These are phyloP conservation scores for Triops longicaudatus DNA, from an alignment of 1,140 invertebrate genomes.

Conservation along the genomic window DNA sequence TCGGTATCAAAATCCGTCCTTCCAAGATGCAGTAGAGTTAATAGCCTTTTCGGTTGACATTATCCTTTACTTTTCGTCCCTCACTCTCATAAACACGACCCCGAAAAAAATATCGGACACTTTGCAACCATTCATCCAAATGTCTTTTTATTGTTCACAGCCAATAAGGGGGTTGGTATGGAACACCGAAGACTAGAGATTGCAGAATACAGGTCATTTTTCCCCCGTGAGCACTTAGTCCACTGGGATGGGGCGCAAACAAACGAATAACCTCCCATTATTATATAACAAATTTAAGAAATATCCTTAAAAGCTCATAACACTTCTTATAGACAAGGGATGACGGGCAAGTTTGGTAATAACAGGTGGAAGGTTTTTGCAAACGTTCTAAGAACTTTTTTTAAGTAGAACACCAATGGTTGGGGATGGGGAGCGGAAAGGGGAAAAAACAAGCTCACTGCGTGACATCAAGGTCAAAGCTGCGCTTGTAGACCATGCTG, in stretches of 20 bases:
- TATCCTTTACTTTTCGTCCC: not conserved
- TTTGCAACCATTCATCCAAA: not conserved
- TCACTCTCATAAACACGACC: not conserved
- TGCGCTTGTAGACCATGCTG: not conserved
- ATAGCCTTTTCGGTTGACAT: not conserved
- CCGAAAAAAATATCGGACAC: not conserved
- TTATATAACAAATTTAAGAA: not conserved
- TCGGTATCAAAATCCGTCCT: slow-evolving; percentile 5
- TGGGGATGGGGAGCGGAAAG: not conserved
- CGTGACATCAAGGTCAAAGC: not conserved
- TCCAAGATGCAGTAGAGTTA: not conserved
- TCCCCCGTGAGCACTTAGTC: not conserved
- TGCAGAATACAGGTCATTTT: slow-evolving; percentile 10
- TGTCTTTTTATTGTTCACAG: slow-evolving; percentile 15
- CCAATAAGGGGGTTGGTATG: not conserved
- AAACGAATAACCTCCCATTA: not conserved
- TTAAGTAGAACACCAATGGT: not conserved
- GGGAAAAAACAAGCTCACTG: not conserved
- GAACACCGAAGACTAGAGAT: slow-evolving; percentile 12
- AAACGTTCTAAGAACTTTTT: not conserved
- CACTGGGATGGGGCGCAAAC: not conserved
- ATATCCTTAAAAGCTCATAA: not conserved
- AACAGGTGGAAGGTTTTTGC: not conserved
- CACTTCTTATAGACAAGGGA: not conserved
- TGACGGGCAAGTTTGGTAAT: not conserved